These are phyloP conservation scores for Drosophila insularis DNA, from an alignment of 1,140 invertebrate genomes.

Conservation along the genomic window DNA sequence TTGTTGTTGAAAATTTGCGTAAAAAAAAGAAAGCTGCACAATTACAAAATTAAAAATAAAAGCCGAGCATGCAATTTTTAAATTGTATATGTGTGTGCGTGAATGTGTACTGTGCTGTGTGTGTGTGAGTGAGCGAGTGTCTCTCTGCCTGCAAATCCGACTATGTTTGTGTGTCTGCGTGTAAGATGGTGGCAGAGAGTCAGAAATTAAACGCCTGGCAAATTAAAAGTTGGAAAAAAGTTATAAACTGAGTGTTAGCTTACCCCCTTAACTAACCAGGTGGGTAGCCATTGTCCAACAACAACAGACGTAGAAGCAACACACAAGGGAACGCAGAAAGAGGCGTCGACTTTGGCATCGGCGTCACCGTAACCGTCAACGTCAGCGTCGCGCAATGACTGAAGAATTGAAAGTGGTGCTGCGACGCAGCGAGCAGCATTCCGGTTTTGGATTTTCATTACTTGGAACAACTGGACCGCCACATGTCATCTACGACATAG, in stretches of 20 bases:
- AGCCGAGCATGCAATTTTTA: constrained; percentile 55
- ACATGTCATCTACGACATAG: constrained; percentile 95
- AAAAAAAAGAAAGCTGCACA: constrained; percentile 51
- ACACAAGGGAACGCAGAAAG: constrained; percentile 35
- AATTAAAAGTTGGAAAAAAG: constrained; percentile 33
- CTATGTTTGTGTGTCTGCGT: not conserved
- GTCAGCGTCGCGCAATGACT: constrained; percentile 85
- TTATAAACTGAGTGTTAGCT: constrained; percentile 38
- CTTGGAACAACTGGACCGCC: constrained; percentile 93
- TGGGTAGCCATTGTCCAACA: constrained; percentile 32
- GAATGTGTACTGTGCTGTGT: constrained; percentile 39
- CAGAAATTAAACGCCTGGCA: constrained; percentile 48
- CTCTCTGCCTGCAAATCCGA: constrained; percentile 57
- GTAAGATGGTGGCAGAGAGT: constrained; percentile 10
- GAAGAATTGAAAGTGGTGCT: constrained; percentile 93
- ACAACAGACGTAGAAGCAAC: constrained; percentile 28
- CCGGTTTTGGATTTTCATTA: constrained; percentile 94
- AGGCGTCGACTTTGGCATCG: constrained; percentile 4
- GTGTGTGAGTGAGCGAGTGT: constrained; percentile 52
- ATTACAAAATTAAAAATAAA: constrained; percentile 51
- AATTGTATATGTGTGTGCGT: constrained; percentile 41
- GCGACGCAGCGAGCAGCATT: constrained; percentile 87
- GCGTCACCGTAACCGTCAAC: constrained; percentile 31
- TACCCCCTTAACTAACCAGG: constrained; percentile 35
- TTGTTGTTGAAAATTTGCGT: constrained; percentile 42